Percentiles rank a stretch among this genome's conserved stretches.
phyloP scores from a whole-genome alignment of 2,797 vertebrate genomes.

The Esox masquinongy region DNA sequence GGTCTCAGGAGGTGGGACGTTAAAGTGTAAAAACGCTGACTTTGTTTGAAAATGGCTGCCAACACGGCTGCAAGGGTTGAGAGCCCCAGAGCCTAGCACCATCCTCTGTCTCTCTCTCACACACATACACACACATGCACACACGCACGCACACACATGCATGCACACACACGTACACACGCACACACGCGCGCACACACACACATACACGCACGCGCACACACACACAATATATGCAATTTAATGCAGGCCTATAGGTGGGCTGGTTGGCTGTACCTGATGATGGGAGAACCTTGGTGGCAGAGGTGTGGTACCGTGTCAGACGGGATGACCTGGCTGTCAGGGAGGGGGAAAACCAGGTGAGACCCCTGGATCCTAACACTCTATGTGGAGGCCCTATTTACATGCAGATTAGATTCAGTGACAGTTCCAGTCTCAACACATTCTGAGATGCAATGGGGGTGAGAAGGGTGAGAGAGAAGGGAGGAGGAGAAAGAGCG shows the following conservation, averaged over 20 bases:
- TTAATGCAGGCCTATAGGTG: conserved; percentile 49
- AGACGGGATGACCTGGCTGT: not conserved
- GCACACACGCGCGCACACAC: conserved; percentile 8
- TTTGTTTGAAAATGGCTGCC: not conserved
- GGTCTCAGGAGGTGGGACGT: not conserved
- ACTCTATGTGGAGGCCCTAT: conserved; percentile 33
- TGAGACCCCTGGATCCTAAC: conserved; percentile 52
- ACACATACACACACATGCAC: not conserved
- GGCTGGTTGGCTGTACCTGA: conserved; percentile 15
- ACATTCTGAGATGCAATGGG: not conserved
- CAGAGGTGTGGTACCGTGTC: not conserved
- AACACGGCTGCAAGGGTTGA: not conserved
- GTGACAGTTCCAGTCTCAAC: conserved; percentile 27
- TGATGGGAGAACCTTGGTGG: not conserved
- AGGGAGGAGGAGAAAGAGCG: conserved; percentile 11
- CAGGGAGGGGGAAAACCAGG: conserved; percentile 32
- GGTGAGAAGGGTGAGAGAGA: not conserved
- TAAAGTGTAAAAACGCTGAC: not conserved
- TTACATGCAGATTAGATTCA: conserved; percentile 30
- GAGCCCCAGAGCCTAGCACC: not conserved
- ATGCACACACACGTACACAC: conserved; percentile 5
- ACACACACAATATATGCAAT: conserved; percentile 1
- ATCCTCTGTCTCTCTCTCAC: not conserved
- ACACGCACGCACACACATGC: not conserved
- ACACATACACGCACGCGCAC: conserved; percentile 1